phyloP scores from a whole-genome alignment of 2,797 vertebrate species.

The Gymnocypris eckloni region DNA sequence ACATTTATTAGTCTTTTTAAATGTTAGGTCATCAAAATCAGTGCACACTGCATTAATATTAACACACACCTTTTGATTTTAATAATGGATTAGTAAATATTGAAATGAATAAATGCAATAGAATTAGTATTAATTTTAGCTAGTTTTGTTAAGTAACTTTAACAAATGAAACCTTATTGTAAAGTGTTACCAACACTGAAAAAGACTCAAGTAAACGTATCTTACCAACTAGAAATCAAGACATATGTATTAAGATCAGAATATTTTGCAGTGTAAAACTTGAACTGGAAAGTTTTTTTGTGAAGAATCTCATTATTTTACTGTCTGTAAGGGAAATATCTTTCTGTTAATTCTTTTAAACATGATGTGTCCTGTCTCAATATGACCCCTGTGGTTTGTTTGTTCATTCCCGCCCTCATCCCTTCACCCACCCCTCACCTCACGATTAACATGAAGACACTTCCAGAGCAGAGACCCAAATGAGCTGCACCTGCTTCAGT shows the following conservation, averaged over 20 bases:
- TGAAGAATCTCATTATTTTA: neutral
- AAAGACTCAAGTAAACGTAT: neutral
- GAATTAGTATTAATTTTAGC: too few species aligned
- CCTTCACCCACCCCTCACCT: constrained; percentile 17
- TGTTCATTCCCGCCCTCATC: neutral
- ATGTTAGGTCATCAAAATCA: neutral
- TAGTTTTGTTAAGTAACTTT: neutral
- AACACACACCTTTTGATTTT: neutral
- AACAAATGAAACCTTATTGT: neutral
- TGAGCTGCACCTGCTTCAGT: constrained; percentile 21
- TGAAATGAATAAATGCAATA: neutral
- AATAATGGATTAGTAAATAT: neutral
- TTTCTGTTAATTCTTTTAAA: constrained; percentile 1
- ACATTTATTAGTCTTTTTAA: neutral
- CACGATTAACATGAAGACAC: constrained; percentile 17
- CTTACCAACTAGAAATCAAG: neutral
- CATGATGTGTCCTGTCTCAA: neutral
- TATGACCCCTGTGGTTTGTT: neutral
- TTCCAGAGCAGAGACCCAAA: constrained; percentile 6
- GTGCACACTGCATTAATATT: neutral
- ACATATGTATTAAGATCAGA: neutral
- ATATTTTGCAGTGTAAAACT: neutral
- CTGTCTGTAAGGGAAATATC: neutral
- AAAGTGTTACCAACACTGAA: neutral
- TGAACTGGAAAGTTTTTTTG: neutral